phyloP scores from a whole-genome alignment of 2,797 vertebrate genomes.

The Sebastes vulpes region DNA sequence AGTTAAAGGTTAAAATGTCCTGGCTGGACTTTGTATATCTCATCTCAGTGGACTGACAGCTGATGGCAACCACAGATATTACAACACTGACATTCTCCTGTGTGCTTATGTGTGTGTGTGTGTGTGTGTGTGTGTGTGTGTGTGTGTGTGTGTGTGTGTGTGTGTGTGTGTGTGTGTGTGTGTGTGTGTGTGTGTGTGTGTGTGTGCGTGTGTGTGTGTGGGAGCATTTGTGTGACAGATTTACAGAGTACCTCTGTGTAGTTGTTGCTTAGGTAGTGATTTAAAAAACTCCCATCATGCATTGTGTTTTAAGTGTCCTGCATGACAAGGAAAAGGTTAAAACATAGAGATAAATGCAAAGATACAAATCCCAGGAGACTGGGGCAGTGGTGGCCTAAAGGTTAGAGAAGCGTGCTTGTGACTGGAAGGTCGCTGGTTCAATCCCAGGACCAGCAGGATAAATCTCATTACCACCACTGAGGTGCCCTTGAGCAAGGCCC shows the following conservation, averaged over 20 bases:
- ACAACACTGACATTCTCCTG: neutral
- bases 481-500: too few relatives aligned
- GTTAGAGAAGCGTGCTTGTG: too few relatives aligned
- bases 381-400: too few relatives aligned
- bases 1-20: neutral
- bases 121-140: neutral
- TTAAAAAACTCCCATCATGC: neutral
- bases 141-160: neutral
- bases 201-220: neutral
- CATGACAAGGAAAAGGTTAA: neutral
- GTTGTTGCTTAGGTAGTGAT: neutral
- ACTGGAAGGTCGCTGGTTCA: too few relatives aligned
- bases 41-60: neutral
- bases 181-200: neutral
- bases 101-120: neutral
- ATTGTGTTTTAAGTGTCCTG: neutral
- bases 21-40: neutral
- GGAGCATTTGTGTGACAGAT: conserved; percentile 7
- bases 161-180: neutral
- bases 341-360: conserved; percentile 66
- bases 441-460: accelerated
- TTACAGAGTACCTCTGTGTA: neutral
- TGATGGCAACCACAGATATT: neutral
- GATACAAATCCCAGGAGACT: neutral
- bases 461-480: too few relatives aligned